Evolutionary conservation across 2,888 invertebrate genomes (phyloP), one percentile per base, ranked within the genome.

Genomic region (Diachrysia chrysitis): DNA sequence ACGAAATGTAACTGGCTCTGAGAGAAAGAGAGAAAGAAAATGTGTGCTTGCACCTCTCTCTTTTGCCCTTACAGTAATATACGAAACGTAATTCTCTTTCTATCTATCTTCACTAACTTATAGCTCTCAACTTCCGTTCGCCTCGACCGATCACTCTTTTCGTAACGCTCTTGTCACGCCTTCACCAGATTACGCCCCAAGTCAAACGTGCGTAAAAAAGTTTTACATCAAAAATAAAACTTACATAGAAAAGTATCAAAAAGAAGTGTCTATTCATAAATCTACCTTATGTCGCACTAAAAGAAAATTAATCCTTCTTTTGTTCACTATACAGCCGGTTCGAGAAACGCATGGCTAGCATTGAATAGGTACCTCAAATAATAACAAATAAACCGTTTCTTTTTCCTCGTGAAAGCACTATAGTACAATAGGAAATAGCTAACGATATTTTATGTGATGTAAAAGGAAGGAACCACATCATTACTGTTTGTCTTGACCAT

Each of bases 391-490:
- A 16, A 37, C 21, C 6, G 32, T 32, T 32, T 23, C 35, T 7
- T 42, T 46, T 23, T n/a, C 23, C 58, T n/a, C 7, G 37, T 58
- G n/a, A 25, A 42, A 12, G 42, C 37, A 16, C 7, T 56, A 56
- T 16, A 35, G 19, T 14, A 37, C 23, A 57, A 57, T 16, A 37
- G 42, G 23, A 58, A 46, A 58, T 58, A 58, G 37, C 37, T 21
- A n/a, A 19, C 42, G n/a, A 58, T 58, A 58, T 25, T 16, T 42
- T 25, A n/a, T 42, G 16, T 23, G 23, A 23, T 58, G 16, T n/a
- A 1, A 42, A 58, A 58, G 58, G 42, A 58, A 58, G 58, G 42
- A 46, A 42, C 42, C 42, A 42, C 19, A 42, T 23, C 25, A 58
- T 58, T 46, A 58, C n/a, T 23, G 2, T 9, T 42, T n/a, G n/a